These are phyloP conservation scores for Chymomyza costata DNA, from an alignment of 1,140 invertebrate genomes.

Conservation along the genomic window DNA sequence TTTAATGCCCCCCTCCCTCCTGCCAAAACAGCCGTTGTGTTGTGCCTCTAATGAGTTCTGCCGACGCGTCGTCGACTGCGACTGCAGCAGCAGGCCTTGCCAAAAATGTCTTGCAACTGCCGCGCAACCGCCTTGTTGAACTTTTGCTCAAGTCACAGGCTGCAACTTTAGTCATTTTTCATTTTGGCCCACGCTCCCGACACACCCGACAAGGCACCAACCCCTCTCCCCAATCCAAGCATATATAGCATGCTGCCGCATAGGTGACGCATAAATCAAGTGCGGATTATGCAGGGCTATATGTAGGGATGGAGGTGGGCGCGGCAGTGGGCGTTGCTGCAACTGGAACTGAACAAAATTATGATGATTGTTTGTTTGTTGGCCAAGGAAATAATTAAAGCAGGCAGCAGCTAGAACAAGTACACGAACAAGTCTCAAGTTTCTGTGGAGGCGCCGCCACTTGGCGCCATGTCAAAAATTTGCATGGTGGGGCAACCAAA, in stretches of 20 bases:
- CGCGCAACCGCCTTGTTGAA: constrained; percentile 8
- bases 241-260: too few relatives aligned
- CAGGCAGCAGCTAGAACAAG: constrained; percentile 29
- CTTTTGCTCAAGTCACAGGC: constrained; percentile 7
- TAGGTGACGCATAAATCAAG: neutral
- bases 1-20: too few relatives aligned
- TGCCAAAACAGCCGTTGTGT: too few relatives aligned
- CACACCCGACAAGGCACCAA: constrained; percentile 16
- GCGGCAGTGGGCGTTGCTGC: constrained; percentile 40
- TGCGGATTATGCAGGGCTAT: neutral
- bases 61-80: too few relatives aligned
- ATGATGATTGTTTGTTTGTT: constrained; percentile 65
- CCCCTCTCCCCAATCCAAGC: neutral
- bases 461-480: constrained; percentile 57
- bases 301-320: neutral
- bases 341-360: constrained; percentile 30
- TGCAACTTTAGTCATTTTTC: constrained; percentile 32
- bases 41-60: too few relatives aligned
- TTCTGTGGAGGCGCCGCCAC: constrained; percentile 11
- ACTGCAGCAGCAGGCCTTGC: neutral
- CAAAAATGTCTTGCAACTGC: constrained; percentile 10
- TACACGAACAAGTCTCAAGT: constrained; percentile 1
- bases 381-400: constrained; percentile 69
- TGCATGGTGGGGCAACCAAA: constrained; percentile 38
- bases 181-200: constrained; percentile 16